Conservation (phyloP, 2,113 vertebrate species). For the Heptranchias perlo region DNA sequence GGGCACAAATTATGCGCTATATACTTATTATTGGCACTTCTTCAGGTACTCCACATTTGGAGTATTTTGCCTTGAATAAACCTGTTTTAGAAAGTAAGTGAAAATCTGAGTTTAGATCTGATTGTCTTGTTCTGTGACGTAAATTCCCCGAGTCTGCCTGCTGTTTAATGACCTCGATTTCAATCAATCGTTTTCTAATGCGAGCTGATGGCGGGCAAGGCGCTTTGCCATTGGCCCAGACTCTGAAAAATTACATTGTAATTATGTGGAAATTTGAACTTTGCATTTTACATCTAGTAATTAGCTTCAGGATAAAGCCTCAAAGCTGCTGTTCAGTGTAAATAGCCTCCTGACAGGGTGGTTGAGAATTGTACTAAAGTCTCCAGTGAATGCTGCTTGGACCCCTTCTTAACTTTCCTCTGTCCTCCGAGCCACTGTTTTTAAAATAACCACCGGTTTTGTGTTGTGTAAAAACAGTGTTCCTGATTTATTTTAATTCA, state of each 20-base stretch:
- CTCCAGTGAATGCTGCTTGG: not conserved
- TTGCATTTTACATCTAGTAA: not conserved
- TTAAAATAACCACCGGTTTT: not conserved
- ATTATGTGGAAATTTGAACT: not conserved
- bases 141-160: not conserved
- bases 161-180: not conserved
- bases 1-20: not conserved
- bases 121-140: not conserved
- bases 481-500: not conserved
- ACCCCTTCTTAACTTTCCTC: not conserved
- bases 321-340: too few relatives aligned
- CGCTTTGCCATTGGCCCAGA: not conserved
- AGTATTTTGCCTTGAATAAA: not conserved
- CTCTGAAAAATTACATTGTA: not conserved
- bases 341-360: not conserved
- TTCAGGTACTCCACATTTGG: not conserved
- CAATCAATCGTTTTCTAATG: not conserved
- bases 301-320: too few relatives aligned
- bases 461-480: not conserved
- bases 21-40: not conserved
- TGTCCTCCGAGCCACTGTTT: not conserved
- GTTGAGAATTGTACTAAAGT: not conserved
- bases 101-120: not conserved
- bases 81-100: not conserved
- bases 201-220: not conserved